Percentiles rank a stretch among this genome's conserved stretches.
Conservation (phyloP, 1,140 invertebrate genomes). For the Penaeus chinensis region DNA sequence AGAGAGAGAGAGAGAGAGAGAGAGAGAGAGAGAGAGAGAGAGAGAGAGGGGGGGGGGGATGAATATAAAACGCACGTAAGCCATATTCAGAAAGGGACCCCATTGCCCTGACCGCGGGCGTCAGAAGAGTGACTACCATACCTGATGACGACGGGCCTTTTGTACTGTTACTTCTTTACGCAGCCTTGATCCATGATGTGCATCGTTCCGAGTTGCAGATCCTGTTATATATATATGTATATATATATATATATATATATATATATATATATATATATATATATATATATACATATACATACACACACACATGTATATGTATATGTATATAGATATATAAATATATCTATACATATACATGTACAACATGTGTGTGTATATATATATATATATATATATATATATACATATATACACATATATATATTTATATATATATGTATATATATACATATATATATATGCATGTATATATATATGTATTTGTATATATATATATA, state of each 20-base stretch:
- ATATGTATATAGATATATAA: not conserved
- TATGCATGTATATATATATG: not conserved
- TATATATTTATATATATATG: not conserved
- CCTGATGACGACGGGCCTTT: too few species aligned
- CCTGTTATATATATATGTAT: too few species aligned
- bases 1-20: too few species aligned
- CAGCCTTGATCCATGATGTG: too few species aligned
- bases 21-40: too few species aligned
- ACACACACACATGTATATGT: slow-evolving; percentile 23
- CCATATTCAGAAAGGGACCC: too few species aligned
- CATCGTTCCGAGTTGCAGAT: too few species aligned
- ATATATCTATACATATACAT: not conserved
- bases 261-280: slow-evolving; percentile 31
- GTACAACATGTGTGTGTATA: not conserved
- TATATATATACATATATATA: not conserved
- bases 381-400: not conserved
- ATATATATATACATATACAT: slow-evolving; percentile 36
- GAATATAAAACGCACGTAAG: too few species aligned
- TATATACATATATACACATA: slow-evolving; percentile 13
- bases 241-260: not conserved
- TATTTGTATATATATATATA: slow-evolving; percentile 1
- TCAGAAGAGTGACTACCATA: too few species aligned
- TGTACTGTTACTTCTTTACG: too few species aligned
- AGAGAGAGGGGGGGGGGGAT: too few species aligned
- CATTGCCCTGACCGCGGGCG: too few species aligned